Conservation (phyloP, 2,797 vertebrate genomes). For the Chloroceryle amazona region DNA sequence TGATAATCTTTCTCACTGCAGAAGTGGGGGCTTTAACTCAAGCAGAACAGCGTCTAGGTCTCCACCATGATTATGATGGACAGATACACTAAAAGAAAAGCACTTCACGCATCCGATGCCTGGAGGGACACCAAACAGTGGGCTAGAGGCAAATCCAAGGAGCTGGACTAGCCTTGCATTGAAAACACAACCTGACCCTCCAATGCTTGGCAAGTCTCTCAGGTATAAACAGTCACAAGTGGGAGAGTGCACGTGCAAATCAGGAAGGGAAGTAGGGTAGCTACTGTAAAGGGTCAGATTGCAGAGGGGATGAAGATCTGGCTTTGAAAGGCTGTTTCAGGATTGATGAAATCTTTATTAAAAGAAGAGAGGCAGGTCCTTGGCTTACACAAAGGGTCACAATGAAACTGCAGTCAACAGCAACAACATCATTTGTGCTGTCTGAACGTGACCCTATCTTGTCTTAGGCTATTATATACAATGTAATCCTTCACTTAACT, state of each 20-base stretch:
- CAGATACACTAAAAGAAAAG: background rate
- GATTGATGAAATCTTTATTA: background rate
- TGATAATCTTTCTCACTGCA: background rate
- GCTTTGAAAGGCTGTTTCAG: background rate
- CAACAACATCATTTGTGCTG: background rate
- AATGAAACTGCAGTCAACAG: background rate
- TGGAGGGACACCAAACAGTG: background rate
- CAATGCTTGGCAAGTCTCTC: background rate
- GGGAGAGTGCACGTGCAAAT: background rate
- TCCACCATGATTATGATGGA: accelerated
- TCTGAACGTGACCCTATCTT: background rate
- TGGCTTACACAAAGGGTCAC: background rate
- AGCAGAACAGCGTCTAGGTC: background rate
- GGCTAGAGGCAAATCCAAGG: background rate
- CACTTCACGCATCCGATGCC: accelerated
- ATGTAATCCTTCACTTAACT: background rate
- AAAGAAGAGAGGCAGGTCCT: background rate
- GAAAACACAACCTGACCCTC: background rate
- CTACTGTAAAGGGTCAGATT: background rate
- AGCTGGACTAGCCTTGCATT: background rate
- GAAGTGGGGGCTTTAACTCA: background rate
- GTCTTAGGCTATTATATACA: background rate
- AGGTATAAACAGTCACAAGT: constrained; percentile 3
- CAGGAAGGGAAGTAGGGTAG: background rate
- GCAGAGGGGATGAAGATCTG: background rate